Percentiles rank a stretch among this genome's conserved stretches.
Conservation (phyloP, 1,140 invertebrate genomes). For the Ceratina japonica region DNA sequence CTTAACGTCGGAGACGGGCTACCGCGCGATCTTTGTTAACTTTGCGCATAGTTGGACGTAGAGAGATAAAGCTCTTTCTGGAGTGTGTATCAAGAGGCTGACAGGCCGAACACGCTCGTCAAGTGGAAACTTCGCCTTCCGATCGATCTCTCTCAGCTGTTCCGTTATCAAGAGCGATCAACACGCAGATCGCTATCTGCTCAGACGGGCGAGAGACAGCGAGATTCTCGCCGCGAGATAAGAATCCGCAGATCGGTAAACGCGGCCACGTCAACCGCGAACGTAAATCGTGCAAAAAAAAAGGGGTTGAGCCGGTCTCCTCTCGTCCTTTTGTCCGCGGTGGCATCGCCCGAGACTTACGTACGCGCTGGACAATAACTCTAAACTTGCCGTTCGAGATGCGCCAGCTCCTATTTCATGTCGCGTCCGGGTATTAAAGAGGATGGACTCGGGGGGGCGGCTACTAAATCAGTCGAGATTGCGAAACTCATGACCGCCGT, state of each 20-base stretch:
- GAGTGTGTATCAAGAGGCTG: no score
- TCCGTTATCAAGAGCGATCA: background rate
- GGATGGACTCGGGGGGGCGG: background rate
- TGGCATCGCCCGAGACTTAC: background rate
- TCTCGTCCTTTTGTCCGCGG: background rate
- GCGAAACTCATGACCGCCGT: background rate
- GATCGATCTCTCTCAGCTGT: background rate
- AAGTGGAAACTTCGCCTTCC: background rate
- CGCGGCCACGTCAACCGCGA: background rate
- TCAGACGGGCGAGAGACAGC: background rate
- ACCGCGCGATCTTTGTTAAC: no score
- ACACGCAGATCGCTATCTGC: background rate
- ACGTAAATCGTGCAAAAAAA: conserved; percentile 3
- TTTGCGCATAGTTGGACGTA: no score
- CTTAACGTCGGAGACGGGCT: no score
- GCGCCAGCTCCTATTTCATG: background rate
- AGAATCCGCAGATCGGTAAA: background rate
- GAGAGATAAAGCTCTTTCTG: no score
- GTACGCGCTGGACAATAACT: background rate
- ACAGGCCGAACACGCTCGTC: no score
- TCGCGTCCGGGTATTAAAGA: conserved; percentile 1
- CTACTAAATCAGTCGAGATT: background rate
- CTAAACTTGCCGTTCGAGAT: background rate
- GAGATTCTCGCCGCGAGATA: background rate
- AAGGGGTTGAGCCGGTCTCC: background rate